Percentiles rank a stretch among this genome's conserved stretches.
These are phyloP conservation scores for Perizoma affinitatum DNA, from an alignment of 2,888 invertebrate genomes.

Conservation along the genomic window DNA sequence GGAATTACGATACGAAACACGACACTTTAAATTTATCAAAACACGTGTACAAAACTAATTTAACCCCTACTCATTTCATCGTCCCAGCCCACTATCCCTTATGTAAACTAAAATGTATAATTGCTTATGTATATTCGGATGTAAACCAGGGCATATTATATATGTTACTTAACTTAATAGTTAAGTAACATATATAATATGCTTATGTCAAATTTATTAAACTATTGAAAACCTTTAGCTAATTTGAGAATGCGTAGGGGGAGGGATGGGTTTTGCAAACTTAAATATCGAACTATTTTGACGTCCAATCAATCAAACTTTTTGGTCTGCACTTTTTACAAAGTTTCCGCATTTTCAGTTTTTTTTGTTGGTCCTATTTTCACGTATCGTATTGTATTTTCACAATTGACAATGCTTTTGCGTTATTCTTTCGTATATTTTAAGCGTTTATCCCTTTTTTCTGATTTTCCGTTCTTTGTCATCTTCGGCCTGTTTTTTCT, in stretches of 20 bases:
- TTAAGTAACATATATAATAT: no score
- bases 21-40: slow-evolving; percentile 10
- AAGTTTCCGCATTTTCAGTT: neutral
- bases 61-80: no score
- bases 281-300: no score
- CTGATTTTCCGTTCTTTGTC: slow-evolving; percentile 58
- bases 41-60: neutral
- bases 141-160: no score
- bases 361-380: slow-evolving; percentile 9
- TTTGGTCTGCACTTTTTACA: neutral
- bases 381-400: neutral
- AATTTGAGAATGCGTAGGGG: no score
- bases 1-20: slow-evolving; percentile 19
- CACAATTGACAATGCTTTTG: neutral
- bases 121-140: no score
- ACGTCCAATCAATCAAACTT: neutral
- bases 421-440: neutral
- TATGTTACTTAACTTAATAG: no score
- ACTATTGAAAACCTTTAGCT: no score
- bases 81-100: no score
- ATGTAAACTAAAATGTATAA: no score
- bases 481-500: slow-evolving; percentile 55
- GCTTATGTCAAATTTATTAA: no score
- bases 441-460: slow-evolving; percentile 47
- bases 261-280: no score